Percentiles rank a stretch among this genome's conserved stretches.
These are phyloP conservation scores for Cyclophora albipunctata DNA, from an alignment of 2,888 invertebrate species.

Conservation along the genomic window DNA sequence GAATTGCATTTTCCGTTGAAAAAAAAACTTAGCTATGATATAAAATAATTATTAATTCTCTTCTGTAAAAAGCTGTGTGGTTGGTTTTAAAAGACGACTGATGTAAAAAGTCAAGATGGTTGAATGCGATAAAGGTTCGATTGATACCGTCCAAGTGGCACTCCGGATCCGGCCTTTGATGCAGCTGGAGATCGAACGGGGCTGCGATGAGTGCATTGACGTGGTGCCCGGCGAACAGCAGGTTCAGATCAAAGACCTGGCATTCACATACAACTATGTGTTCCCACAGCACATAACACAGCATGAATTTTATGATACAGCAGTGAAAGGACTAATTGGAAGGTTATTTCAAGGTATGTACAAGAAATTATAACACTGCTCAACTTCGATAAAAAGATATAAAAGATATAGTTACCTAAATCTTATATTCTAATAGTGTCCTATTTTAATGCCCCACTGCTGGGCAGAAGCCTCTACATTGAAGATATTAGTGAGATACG, in stretches of 20 bases:
- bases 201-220: conserved; percentile 84
- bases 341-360: conserved; percentile 85
- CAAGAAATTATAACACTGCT: background rate
- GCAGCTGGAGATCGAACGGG: conserved; percentile 80
- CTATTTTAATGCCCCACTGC: background rate
- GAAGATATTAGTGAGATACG: too few species aligned
- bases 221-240: conserved; percentile 79
- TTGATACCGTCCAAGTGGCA: conserved; percentile 84
- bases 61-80: too few species aligned
- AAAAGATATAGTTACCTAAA: too few species aligned
- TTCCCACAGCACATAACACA: conserved; percentile 83
- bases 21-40: too few species aligned
- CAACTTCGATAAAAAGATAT: too few species aligned
- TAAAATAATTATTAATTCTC: too few species aligned
- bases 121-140: conserved; percentile 48
- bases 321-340: conserved; percentile 81
- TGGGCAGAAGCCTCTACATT: background rate
- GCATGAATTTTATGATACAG: conserved; percentile 81
- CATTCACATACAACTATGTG: conserved; percentile 90
- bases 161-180: conserved; percentile 88
- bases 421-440: too few species aligned
- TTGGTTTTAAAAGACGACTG: too few species aligned
- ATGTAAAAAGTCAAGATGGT: conserved; percentile 40
- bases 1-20: too few species aligned
- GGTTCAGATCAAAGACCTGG: conserved; percentile 81